Conservation (phyloP, 1,140 invertebrate genomes). For the Tetragnatha versicolor region DNA sequence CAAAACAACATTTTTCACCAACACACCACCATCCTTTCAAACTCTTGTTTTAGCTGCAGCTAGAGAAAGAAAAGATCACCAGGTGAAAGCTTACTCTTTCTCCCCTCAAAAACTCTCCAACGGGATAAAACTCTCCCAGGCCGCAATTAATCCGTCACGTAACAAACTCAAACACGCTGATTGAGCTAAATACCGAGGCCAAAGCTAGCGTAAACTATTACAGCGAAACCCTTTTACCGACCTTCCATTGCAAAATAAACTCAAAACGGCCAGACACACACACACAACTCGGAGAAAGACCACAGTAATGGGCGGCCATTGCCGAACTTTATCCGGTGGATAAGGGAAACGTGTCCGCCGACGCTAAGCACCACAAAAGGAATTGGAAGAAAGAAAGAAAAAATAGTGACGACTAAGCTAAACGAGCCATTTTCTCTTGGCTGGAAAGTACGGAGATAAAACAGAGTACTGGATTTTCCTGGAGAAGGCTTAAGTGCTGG, state of each 20-base stretch:
- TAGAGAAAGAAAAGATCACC: too few relatives aligned
- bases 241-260: not conserved
- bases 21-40: too few relatives aligned
- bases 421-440: conserved; percentile 26
- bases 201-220: conserved; percentile 1
- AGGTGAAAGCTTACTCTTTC: too few relatives aligned
- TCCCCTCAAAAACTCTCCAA: too few relatives aligned
- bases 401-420: conserved; percentile 16
- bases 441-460: conserved; percentile 22
- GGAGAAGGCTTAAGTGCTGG: conserved; percentile 6
- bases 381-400: not conserved
- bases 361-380: conserved; percentile 22
- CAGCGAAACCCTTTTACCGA: not conserved
- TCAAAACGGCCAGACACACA: too few relatives aligned
- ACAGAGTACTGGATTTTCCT: not conserved
- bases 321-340: not conserved
- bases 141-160: conserved; percentile 12
- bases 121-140: too few relatives aligned
- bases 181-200: not conserved
- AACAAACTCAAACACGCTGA: not conserved
- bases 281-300: not conserved
- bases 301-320: not conserved
- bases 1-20: too few relatives aligned
- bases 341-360: not conserved
- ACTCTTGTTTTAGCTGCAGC: too few relatives aligned